phyloP scores from a whole-genome alignment of 2,113 vertebrate species.

The Paracyprichromis sp. region DNA sequence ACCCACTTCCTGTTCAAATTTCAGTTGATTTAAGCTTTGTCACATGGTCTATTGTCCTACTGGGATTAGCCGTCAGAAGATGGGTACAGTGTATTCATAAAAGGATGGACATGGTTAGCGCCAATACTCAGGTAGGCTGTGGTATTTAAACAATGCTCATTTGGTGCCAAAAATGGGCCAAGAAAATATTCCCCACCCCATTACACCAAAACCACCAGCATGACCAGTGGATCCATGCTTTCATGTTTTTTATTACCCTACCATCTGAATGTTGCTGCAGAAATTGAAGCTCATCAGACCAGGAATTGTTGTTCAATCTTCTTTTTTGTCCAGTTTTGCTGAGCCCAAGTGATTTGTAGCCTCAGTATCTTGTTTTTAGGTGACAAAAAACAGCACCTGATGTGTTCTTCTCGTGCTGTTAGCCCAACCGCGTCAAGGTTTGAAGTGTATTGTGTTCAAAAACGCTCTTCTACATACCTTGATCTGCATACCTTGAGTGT shows the following conservation, averaged over 20 bases:
- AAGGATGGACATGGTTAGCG: background rate
- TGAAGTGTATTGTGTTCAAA: background rate
- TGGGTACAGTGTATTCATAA: background rate
- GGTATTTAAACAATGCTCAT: background rate
- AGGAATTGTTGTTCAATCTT: accelerated
- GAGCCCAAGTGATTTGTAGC: background rate
- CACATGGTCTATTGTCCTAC: background rate
- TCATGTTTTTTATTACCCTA: background rate
- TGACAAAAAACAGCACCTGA: background rate
- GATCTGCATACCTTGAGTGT: background rate
- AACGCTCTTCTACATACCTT: background rate
- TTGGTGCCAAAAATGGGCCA: background rate
- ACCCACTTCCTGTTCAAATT: background rate
- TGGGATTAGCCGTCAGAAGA: background rate
- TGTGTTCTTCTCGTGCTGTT: background rate
- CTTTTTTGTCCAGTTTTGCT: background rate
- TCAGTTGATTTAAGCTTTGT: background rate
- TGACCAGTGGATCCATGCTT: background rate
- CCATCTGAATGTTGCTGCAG: background rate
- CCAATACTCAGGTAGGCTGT: background rate
- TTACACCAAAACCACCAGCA: background rate
- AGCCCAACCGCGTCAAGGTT: accelerated
- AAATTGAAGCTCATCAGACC: background rate
- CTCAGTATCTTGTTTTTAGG: background rate
- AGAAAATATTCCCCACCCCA: background rate